Percentiles rank a stretch among this genome's conserved stretches.
Conservation (phyloP, 2,888 invertebrate species). For the Serripes groenlandicus region DNA sequence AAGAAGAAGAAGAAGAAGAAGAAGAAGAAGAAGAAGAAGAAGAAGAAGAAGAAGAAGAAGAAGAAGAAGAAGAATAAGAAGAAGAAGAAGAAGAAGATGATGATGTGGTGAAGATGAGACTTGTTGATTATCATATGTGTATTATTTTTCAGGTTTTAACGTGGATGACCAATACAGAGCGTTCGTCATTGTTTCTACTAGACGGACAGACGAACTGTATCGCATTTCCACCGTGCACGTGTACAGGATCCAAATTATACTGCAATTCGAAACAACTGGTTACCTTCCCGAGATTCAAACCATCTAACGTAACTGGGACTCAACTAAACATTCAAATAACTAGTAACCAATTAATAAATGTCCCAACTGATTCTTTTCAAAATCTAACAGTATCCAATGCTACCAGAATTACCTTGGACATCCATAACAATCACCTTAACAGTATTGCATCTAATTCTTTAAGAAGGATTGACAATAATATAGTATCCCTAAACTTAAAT, state of each 20-base stretch:
- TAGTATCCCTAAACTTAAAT: neutral
- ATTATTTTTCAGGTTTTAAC: no score
- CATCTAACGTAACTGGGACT: neutral
- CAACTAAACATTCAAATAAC: neutral
- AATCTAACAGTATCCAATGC: neutral
- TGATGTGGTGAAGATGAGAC: no score
- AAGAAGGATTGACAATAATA: neutral
- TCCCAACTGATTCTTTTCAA: neutral
- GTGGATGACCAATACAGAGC: no score
- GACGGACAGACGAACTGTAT: slow-evolving; percentile 5
- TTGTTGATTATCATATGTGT: no score
- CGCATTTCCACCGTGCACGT: slow-evolving; percentile 5
- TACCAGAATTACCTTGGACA: neutral
- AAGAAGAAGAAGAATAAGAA: no score
- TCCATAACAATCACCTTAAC: neutral
- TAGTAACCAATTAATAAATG: neutral
- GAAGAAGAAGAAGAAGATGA: no score
- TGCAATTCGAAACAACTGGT: neutral
- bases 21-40: no score
- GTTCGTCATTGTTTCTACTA: neutral
- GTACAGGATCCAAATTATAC: neutral
- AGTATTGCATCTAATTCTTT: neutral
- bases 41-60: no score
- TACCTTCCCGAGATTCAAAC: slow-evolving; percentile 1
- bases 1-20: no score